phyloP scores from a whole-genome alignment of 2,888 invertebrate species.

The Macroteleia sp. region DNA sequence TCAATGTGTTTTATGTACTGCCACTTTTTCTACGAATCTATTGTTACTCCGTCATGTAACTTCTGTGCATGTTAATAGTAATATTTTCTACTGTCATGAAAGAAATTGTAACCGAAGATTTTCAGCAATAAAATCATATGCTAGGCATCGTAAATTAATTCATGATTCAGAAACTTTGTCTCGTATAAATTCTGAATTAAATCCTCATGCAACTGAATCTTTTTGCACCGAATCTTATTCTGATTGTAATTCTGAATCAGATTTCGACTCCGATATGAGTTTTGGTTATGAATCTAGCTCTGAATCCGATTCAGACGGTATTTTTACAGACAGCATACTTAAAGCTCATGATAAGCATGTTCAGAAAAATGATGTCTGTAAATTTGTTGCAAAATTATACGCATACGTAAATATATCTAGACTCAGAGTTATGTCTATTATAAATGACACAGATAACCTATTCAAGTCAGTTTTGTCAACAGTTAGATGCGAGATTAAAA shows the following conservation, averaged over 20 bases:
- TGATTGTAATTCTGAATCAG: not conserved
- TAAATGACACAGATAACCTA: not conserved
- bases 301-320: not conserved
- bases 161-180: not conserved
- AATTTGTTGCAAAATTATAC: constrained; percentile 38
- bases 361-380: not conserved
- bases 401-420: constrained; percentile 28
- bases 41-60: not conserved
- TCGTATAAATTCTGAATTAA: not conserved
- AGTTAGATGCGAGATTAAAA: no score
- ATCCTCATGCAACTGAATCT: not conserved
- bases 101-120: not conserved
- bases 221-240: not conserved
- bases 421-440: constrained; percentile 23
- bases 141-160: not conserved
- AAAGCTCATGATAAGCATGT: not conserved
- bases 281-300: not conserved
- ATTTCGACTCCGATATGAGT: not conserved
- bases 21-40: not conserved
- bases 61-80: not conserved
- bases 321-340: constrained; percentile 1
- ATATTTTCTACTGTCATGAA: constrained; percentile 13
- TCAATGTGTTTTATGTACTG: not conserved
- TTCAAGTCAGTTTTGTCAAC: no score
- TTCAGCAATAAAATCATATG: constrained; percentile 9